phyloP scores from a whole-genome alignment of 2,113 vertebrate species.

The Amia ocellicauda region DNA sequence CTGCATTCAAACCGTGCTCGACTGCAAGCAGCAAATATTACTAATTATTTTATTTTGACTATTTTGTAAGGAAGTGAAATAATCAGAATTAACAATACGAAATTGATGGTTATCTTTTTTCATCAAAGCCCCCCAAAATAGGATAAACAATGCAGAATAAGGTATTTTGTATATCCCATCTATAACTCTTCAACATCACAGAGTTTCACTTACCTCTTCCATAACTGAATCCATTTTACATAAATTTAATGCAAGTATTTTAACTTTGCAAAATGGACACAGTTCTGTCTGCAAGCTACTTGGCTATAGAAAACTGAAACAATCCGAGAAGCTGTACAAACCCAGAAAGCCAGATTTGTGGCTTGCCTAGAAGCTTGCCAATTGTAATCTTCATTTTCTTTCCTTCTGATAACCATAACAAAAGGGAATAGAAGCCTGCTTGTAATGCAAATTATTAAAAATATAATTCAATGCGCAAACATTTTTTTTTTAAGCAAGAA shows the following conservation, averaged over 20 bases:
- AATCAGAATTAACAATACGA: no score
- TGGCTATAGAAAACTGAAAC: neutral
- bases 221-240: neutral
- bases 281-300: slow-evolving; percentile 16
- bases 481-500: slow-evolving; percentile 13
- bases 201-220: neutral
- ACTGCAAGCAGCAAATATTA: no score
- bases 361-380: slow-evolving; percentile 12
- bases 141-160: no score
- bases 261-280: neutral
- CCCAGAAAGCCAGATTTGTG: slow-evolving; percentile 8
- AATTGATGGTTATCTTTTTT: no score
- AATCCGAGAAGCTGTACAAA: slow-evolving; percentile 4
- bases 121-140: no score
- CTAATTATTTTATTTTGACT: no score
- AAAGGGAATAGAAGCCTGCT: neutral
- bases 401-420: slow-evolving; percentile 9
- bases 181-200: no score
- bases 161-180: no score
- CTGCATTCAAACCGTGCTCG: no score
- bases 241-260: no score
- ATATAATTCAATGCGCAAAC: slow-evolving; percentile 7
- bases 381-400: slow-evolving; percentile 12
- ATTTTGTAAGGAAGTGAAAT: no score
- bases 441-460: slow-evolving; percentile 15